Evolutionary conservation across 2,113 vertebrate species (phyloP).

Genomic region (Piprites chloris): DNA sequence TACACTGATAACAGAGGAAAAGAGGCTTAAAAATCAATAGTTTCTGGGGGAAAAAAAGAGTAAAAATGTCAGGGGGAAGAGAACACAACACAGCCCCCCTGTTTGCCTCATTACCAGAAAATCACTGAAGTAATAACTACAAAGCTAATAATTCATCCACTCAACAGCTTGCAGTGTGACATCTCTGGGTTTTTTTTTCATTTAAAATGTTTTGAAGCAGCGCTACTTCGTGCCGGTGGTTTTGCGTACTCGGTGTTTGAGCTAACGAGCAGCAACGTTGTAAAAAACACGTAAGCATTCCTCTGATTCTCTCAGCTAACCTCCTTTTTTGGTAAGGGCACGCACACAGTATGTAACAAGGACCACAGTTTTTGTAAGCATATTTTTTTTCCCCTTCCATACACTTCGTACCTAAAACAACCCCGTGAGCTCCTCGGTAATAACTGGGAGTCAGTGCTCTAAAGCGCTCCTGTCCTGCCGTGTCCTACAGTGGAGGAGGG

Average conservation of each 20-base stretch:
- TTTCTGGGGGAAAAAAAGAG: background rate
- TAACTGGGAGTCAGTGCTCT: constrained; percentile 56
- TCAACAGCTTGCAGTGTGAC: background rate
- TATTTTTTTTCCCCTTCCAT: background rate
- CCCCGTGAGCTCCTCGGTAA: constrained; percentile 64
- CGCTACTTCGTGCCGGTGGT: background rate
- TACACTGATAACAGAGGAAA: constrained; percentile 54
- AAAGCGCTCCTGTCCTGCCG: constrained; percentile 66
- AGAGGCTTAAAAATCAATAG: background rate
- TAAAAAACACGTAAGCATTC: rapidly evolving
- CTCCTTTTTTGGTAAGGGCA: background rate
- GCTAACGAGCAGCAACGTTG: background rate
- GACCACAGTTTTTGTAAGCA: background rate
- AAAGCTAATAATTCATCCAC: background rate
- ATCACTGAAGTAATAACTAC: background rate
- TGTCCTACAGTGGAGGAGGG: constrained; percentile 28
- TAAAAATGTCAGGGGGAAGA: background rate
- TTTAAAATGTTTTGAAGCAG: background rate
- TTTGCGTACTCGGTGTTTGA: background rate
- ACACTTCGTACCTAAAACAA: constrained; percentile 54
- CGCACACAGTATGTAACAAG: background rate
- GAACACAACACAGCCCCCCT: background rate
- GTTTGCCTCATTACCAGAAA: background rate
- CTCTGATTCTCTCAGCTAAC: background rate
- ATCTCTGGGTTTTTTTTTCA: background rate